Evolutionary conservation across 2,797 vertebrate genomes (phyloP).

Genomic region (Poecilia wingei): DNA sequence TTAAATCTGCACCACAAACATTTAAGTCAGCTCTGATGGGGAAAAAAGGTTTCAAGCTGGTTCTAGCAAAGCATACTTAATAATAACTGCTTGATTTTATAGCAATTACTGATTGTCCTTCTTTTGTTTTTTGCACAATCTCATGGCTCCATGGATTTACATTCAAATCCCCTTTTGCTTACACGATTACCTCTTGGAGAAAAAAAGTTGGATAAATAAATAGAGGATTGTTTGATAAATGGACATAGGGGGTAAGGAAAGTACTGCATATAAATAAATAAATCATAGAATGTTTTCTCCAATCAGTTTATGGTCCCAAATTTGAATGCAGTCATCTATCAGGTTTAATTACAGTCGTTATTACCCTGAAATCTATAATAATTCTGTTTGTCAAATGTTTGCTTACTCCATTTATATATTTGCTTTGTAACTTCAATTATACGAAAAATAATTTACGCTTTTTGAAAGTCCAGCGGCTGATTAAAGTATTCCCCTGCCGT

Average conservation of each 20-base stretch:
- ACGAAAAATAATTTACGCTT: neutral
- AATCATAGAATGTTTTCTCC: neutral
- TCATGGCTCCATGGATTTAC: neutral
- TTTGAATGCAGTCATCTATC: neutral
- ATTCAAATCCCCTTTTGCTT: neutral
- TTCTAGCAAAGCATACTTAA: neutral
- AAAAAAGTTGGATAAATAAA: neutral
- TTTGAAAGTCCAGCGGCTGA: neutral
- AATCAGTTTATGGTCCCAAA: conserved; percentile 1
- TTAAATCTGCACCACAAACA: neutral
- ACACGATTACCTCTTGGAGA: neutral
- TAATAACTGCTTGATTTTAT: neutral
- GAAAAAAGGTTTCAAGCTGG: neutral
- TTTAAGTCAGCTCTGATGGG: neutral
- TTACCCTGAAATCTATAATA: neutral
- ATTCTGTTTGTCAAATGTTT: conserved; percentile 10
- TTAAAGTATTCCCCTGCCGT: neutral
- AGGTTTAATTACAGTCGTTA: neutral
- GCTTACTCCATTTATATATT: neutral
- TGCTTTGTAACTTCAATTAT: neutral
- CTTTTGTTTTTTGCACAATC: neutral
- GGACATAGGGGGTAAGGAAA: conserved; percentile 2
- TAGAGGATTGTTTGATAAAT: neutral
- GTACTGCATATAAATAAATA: conserved; percentile 8
- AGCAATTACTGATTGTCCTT: neutral